phyloP scores from a whole-genome alignment of 2,888 invertebrate species.

The Empis stercorea region DNA sequence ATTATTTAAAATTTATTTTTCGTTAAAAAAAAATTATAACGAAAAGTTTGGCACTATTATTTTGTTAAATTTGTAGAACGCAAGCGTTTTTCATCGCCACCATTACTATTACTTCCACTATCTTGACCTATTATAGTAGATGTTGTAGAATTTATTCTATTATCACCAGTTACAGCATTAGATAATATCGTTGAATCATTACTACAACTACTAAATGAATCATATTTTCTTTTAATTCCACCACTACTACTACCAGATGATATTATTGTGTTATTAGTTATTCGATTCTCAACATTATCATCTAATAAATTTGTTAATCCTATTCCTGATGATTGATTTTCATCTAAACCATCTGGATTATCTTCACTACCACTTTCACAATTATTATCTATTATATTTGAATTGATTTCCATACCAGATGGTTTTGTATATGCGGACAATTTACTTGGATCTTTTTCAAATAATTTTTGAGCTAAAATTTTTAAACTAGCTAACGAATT shows the following conservation, averaged over 20 bases:
- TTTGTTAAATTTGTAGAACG: background rate
- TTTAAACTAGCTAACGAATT: slow-evolving; percentile 82
- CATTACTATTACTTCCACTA: background rate
- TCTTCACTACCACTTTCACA: slow-evolving; percentile 13
- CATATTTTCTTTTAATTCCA: slow-evolving; percentile 12
- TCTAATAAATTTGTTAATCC: background rate
- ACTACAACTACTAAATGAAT: slow-evolving; percentile 10
- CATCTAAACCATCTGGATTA: slow-evolving; percentile 5
- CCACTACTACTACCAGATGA: background rate
- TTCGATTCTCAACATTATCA: background rate
- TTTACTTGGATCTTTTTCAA: slow-evolving; percentile 69
- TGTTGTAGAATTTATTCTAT: background rate
- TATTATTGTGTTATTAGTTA: background rate
- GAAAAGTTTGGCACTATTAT: slow-evolving; percentile 1
- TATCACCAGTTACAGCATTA: no score
- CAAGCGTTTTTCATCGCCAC: background rate
- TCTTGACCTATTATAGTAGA: background rate
- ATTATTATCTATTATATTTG: background rate
- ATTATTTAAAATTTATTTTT: no score
- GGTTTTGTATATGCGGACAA: slow-evolving; percentile 41
- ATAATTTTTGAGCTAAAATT: slow-evolving; percentile 64
- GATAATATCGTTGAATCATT: slow-evolving; percentile 6
- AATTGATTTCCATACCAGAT: slow-evolving; percentile 22
- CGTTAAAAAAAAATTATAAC: no score
- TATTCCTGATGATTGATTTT: background rate